phyloP scores from a whole-genome alignment of 2,888 invertebrate species.

The Xestia c-nigrum region DNA sequence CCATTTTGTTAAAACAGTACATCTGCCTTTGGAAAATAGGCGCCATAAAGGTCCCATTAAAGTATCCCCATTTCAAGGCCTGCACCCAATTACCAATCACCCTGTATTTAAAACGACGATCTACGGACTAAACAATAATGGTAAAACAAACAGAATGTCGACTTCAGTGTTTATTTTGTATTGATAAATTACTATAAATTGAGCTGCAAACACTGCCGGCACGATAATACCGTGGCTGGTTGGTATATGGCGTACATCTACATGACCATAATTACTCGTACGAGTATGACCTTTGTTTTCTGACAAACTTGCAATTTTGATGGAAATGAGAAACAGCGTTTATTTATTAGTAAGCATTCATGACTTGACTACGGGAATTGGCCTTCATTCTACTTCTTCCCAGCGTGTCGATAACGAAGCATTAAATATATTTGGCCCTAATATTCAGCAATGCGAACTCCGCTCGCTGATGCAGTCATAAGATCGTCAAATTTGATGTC shows the following conservation, averaged over 20 bases:
- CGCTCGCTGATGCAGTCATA: too few relatives aligned
- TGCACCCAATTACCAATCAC: too few relatives aligned
- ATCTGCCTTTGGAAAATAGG: too few relatives aligned
- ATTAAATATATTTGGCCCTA: too few relatives aligned
- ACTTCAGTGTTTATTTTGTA: constrained; percentile 2
- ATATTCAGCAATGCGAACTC: too few relatives aligned
- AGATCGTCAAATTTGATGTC: too few relatives aligned
- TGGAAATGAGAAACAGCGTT: neutral
- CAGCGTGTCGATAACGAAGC: too few relatives aligned
- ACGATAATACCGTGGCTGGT: neutral
- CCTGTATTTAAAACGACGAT: neutral
- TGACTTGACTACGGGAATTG: neutral
- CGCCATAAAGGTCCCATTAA: too few relatives aligned
- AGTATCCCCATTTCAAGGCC: too few relatives aligned
- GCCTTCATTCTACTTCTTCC: neutral
- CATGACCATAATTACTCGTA: too few relatives aligned
- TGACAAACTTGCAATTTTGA: neutral
- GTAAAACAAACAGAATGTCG: neutral
- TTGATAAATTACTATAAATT: constrained; percentile 4
- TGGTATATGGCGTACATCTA: neutral
- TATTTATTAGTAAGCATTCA: neutral
- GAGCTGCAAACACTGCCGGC: neutral
- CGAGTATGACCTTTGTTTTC: constrained; percentile 2
- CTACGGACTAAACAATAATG: neutral
- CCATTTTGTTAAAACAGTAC: too few relatives aligned